Percentiles rank a stretch among this genome's conserved stretches.
These are phyloP conservation scores for Hexactinellida sp. DNA, from an alignment of 37 sponge, comb jelly and placozoan genomes.

Conservation along the genomic window DNA sequence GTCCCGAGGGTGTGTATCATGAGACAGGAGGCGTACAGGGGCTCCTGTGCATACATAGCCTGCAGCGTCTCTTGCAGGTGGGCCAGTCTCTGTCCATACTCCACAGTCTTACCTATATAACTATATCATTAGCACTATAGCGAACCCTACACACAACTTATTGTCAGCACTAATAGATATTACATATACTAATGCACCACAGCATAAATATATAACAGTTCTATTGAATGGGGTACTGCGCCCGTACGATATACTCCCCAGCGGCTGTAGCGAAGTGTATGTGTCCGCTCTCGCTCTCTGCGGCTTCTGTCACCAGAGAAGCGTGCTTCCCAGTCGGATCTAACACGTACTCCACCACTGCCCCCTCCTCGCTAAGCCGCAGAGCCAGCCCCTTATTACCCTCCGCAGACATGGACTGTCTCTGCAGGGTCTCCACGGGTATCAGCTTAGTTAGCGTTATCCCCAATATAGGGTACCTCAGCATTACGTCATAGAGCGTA, in stretches of 20 bases:
- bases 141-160: not conserved
- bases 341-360: not conserved
- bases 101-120: not conserved
- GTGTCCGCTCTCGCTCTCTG: not conserved
- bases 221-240: not conserved
- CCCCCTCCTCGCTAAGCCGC: not conserved
- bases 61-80: not conserved
- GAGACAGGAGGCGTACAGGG: slow-evolving; percentile 13
- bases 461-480: not conserved
- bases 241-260: not conserved
- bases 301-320: not conserved
- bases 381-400: not conserved
- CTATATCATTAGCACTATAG: not conserved
- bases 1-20: slow-evolving; percentile 2
- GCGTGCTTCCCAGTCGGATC: not conserved
- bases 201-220: not conserved
- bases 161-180: too few species aligned
- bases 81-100: not conserved
- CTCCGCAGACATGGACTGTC: not conserved
- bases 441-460: not conserved
- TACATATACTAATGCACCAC: too few species aligned
- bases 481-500: not conserved
- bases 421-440: not conserved
- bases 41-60: not conserved
- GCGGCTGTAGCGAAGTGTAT: not conserved